Conservation (phyloP, 2,797 vertebrate genomes). For the Acomys russatus region DNA sequence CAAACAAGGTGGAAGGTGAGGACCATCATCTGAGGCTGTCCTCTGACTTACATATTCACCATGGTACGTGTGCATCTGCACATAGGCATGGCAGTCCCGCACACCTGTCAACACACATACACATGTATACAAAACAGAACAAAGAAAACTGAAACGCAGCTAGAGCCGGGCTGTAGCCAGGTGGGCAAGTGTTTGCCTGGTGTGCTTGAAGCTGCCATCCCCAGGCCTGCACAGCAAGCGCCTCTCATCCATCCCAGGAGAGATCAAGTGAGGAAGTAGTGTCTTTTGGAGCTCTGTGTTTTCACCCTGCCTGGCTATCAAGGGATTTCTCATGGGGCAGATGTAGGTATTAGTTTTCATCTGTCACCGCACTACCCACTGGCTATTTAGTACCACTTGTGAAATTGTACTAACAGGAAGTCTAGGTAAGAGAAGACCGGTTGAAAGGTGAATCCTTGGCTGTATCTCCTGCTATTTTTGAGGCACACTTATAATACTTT, state of each 20-base stretch:
- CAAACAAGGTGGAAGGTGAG: background rate
- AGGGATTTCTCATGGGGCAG: background rate
- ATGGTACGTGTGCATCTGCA: background rate
- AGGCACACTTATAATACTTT: constrained; percentile 3
- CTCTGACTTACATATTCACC: background rate
- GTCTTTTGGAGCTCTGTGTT: background rate
- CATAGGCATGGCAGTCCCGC: background rate
- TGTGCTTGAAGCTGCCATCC: background rate
- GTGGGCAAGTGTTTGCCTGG: background rate
- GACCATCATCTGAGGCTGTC: background rate
- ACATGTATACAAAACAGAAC: background rate
- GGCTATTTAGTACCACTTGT: constrained; percentile 20
- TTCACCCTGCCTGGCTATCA: background rate
- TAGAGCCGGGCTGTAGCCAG: background rate
- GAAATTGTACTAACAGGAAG: background rate
- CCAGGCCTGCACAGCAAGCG: background rate
- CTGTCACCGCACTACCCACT: background rate
- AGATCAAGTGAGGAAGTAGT: constrained; percentile 1
- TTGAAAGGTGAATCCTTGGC: constrained; percentile 10
- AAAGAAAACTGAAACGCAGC: background rate
- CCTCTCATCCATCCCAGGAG: background rate
- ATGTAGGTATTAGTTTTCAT: background rate
- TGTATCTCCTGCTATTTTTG: background rate
- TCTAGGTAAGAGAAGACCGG: background rate
- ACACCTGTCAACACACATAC: background rate